phyloP scores from a whole-genome alignment of 1,140 invertebrate genomes.

The Chelonus insularis region DNA sequence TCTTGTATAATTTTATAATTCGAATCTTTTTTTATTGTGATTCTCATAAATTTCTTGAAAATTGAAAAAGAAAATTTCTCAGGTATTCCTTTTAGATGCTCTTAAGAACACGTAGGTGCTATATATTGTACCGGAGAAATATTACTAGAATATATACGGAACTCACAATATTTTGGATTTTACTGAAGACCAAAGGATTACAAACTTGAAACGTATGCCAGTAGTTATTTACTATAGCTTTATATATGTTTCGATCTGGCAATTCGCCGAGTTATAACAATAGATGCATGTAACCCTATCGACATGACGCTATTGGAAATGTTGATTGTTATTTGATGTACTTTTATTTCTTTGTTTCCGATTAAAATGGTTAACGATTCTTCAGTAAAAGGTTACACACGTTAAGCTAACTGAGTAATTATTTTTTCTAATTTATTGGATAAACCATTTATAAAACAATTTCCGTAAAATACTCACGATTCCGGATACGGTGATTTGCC shows the following conservation, averaged over 20 bases:
- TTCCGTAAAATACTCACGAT: constrained; percentile 71
- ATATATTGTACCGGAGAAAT: too few species aligned
- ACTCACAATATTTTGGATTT: too few species aligned
- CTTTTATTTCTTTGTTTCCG: background rate
- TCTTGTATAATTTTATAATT: too few species aligned
- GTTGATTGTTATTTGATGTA: background rate
- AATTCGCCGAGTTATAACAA: constrained; percentile 3
- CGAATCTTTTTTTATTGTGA: too few species aligned
- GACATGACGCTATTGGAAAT: constrained; percentile 1
- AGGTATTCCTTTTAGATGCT: too few species aligned
- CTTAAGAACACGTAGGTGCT: too few species aligned
- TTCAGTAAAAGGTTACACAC: too few species aligned
- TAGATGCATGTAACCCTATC: background rate
- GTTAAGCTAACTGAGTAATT: background rate
- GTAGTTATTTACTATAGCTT: background rate
- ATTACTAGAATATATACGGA: too few species aligned
- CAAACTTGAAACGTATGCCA: background rate
- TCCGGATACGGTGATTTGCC: constrained; percentile 84
- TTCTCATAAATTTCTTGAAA: too few species aligned
- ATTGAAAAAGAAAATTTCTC: too few species aligned
- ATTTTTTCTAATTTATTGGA: background rate
- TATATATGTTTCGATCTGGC: background rate
- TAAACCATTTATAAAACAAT: background rate
- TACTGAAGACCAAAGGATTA: background rate
- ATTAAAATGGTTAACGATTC: too few species aligned